Percentiles rank a stretch among this genome's conserved stretches.
phyloP scores from a whole-genome alignment of 2,113 vertebrate genomes.

The Cercocebus atys region DNA sequence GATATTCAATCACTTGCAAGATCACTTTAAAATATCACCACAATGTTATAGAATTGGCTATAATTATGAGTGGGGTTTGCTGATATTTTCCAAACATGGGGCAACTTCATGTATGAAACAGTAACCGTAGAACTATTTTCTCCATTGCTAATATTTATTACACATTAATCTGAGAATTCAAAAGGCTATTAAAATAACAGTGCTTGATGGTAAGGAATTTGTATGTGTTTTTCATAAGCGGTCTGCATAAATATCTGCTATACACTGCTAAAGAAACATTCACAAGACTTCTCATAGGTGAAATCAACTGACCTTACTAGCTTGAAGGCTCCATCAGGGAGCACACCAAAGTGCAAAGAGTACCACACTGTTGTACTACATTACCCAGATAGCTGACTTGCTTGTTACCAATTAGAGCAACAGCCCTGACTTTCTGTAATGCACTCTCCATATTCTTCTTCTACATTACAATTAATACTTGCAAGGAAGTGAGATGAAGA shows the following conservation, averaged over 20 bases:
- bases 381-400: conserved; percentile 57
- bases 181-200: neutral
- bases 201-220: neutral
- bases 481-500: conserved; percentile 35
- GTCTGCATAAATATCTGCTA: conserved; percentile 24
- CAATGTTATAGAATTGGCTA: neutral
- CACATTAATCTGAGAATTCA: conserved; percentile 6
- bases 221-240: neutral
- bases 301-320: conserved; percentile 53
- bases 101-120: neutral
- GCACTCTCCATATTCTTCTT: conserved; percentile 32
- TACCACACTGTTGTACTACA: neutral
- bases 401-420: conserved; percentile 66
- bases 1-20: conserved; percentile 35
- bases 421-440: conserved; percentile 51
- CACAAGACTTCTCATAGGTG: neutral
- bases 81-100: conserved; percentile 13
- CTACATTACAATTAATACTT: conserved; percentile 54
- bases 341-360: neutral
- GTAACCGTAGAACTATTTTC: conserved; percentile 5
- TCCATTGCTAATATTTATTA: neutral
- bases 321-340: neutral
- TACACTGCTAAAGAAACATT: neutral
- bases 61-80: neutral
- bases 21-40: neutral